These are phyloP conservation scores for Dione juno DNA, from an alignment of 2,888 invertebrate genomes.

Conservation along the genomic window DNA sequence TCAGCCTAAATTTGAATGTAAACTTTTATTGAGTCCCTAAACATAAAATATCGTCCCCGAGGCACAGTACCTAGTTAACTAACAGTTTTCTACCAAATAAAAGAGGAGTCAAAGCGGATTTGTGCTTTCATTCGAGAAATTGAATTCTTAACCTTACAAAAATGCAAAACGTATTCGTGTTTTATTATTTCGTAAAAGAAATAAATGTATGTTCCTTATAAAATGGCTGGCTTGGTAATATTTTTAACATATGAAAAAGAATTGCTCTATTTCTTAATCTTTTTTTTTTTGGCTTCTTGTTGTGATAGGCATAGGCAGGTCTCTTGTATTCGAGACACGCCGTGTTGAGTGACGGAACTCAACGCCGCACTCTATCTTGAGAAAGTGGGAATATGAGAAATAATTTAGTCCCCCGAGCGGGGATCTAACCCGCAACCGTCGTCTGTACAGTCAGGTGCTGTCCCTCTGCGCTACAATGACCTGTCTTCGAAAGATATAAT, in stretches of 20 bases:
- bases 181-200: slow-evolving; percentile 9
- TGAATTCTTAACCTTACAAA: slow-evolving; percentile 13
- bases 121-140: slow-evolving; percentile 19
- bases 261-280: too few relatives aligned
- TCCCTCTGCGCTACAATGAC: neutral
- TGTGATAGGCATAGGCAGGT: too few relatives aligned
- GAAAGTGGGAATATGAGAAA: too few relatives aligned
- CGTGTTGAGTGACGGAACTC: too few relatives aligned
- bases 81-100: slow-evolving; percentile 16
- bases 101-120: slow-evolving; percentile 8
- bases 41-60: slow-evolving; percentile 2
- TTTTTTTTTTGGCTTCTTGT: too few relatives aligned
- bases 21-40: neutral
- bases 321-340: too few relatives aligned
- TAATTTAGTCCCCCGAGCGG: too few relatives aligned
- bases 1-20: neutral
- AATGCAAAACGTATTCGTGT: slow-evolving; percentile 5
- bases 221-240: neutral
- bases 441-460: too few relatives aligned
- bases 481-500: too few relatives aligned
- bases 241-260: neutral
- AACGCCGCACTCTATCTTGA: too few relatives aligned
- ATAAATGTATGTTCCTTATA: slow-evolving; percentile 6
- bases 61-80: slow-evolving; percentile 10
- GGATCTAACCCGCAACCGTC: neutral